Evolutionary conservation across 2,113 vertebrate genomes (phyloP).

Genomic region (Tragulus kanchil): DNA sequence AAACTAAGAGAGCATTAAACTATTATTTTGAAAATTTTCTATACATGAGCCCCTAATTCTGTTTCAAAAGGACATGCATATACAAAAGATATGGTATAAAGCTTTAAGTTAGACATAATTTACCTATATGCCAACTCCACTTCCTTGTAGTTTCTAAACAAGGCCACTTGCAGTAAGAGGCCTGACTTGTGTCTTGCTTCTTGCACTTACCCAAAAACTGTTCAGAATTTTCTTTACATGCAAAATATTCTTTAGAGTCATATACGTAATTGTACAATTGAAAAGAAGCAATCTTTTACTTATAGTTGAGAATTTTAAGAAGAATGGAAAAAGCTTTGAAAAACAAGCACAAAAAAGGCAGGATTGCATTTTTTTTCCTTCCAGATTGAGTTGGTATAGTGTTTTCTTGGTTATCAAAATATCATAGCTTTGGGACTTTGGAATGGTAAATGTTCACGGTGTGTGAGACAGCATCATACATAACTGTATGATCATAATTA

Average conservation of each 20-base stretch:
- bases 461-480: neutral
- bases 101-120: too few relatives aligned
- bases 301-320: slow-evolving; percentile 17
- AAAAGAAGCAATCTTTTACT: neutral
- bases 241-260: too few relatives aligned
- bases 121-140: too few relatives aligned
- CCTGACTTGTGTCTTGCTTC: too few relatives aligned
- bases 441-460: neutral
- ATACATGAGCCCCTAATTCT: too few relatives aligned
- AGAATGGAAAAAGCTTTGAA: slow-evolving; percentile 48
- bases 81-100: too few relatives aligned
- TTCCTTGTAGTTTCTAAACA: too few relatives aligned
- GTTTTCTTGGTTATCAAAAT: neutral
- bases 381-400: neutral
- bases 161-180: too few relatives aligned
- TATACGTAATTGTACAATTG: too few relatives aligned
- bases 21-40: slow-evolving; percentile 7
- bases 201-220: too few relatives aligned
- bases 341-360: neutral
- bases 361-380: neutral
- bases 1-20: neutral
- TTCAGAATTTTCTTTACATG: too few relatives aligned
- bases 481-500: neutral
- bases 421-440: neutral
- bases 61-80: too few relatives aligned